A percentile compares a stretch with the other conserved stretches of the same genome.
These are phyloP conservation scores for Cavia porcellus DNA, from an alignment of 2,113 vertebrate species.

Conservation along the genomic window DNA sequence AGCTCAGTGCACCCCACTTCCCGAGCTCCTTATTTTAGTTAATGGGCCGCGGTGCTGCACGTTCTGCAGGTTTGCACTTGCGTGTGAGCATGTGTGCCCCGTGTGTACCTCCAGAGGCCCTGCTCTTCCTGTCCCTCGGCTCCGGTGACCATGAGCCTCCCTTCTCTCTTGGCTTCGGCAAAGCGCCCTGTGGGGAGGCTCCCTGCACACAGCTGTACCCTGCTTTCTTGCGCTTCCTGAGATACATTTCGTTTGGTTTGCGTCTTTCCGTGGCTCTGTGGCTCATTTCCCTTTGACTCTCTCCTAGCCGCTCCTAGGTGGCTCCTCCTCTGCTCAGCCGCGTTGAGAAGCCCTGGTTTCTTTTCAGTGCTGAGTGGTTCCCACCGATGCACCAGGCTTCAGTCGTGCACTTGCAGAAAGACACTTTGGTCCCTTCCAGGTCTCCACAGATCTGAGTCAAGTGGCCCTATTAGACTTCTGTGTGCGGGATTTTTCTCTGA, in stretches of 20 bases:
- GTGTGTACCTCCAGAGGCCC: background rate
- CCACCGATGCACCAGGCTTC: background rate
- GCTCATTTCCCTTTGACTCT: background rate
- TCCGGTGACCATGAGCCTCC: background rate
- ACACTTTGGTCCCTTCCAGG: background rate
- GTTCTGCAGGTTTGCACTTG: too few relatives aligned
- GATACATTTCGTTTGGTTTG: rapidly evolving
- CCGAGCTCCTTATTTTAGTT: background rate
- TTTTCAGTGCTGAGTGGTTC: background rate
- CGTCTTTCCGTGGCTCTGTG: background rate
- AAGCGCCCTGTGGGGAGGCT: background rate
- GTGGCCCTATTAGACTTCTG: too few relatives aligned
- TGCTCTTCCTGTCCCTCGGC: background rate
- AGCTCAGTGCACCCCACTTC: too few relatives aligned
- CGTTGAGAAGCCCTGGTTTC: background rate
- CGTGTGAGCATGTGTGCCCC: background rate
- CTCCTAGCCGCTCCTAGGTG: too few relatives aligned
- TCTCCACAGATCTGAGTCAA: background rate
- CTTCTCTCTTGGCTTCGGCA: background rate
- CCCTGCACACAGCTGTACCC: background rate
- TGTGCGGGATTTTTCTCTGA: background rate
- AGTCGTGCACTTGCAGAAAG: background rate
- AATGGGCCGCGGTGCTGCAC: background rate
- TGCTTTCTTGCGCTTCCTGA: background rate
- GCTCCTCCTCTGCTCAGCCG: too few relatives aligned